Base-by-base conservation (phyloP, 2,113 vertebrate species). In the Perccottus glenii region DNA sequence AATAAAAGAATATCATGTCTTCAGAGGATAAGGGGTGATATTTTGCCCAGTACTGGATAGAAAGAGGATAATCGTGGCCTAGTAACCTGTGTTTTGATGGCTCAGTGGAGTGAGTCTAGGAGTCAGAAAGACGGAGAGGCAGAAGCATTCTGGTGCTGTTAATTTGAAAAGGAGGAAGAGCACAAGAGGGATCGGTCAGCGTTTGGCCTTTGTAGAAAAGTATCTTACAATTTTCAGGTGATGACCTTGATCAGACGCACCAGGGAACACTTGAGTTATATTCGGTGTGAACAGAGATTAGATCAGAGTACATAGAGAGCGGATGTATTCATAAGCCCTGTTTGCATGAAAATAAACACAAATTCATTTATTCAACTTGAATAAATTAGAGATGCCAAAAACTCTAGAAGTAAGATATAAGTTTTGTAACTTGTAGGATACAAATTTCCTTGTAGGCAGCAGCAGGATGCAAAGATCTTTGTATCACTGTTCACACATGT, bases 71-170 rank as follows among this genome's bases (percentile, higher is more conserved):
- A 82, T 84, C 51, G 74, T 83, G 60, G 68, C 57, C 52, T 19
- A 50, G 74, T 64, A 75, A 68, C 59, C 58, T 67, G 60, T 62
- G 74, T 76, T 77, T 75, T 79, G 70, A 80, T 74, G 78, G 72
- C 56, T 67, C 62, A 63, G 67, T 62, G 75, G 65, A 48, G 55
- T 4, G 15, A 74, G 67, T 52, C 47, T 62, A 49, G n/a, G 46
- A 75, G 81, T 67, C 36, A 75, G 52, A 64, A 42, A 61, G 68
- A 65, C 60, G 43, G 73, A 67, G 56, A 68, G 60, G 48, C 40
- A 51, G 52, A 72, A 58, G 50, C 56, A 36, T 60, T 27, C 53
- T 73, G 68, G 50, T 58, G 48, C 55, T 51, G 51, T 80, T 80
- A 16, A 73, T 82, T 63, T 73, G 38, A 63, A 85, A 60, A 80